A percentile compares a stretch with the other conserved stretches of the same genome.
Evolutionary conservation across 2,888 invertebrate genomes (phyloP).

Genomic region (Acrobasis repandana): DNA sequence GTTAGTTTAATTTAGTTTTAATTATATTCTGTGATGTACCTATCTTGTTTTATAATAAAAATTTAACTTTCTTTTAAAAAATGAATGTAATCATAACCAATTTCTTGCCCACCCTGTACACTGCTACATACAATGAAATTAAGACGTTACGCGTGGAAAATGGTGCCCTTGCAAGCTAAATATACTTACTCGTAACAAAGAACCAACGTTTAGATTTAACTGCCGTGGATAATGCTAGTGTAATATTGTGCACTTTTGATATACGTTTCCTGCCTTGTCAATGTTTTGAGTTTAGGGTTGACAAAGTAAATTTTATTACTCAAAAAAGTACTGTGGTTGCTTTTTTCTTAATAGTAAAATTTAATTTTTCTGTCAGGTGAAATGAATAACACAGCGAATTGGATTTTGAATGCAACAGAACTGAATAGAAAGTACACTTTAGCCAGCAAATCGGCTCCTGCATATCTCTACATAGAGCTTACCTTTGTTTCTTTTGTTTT

Average conservation of each 20-base stretch:
- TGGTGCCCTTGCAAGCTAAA: constrained; percentile 44
- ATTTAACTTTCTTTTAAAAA: too few species aligned
- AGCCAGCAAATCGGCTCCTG: too few species aligned
- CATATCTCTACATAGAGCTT: too few species aligned
- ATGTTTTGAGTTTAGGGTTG: constrained; percentile 18
- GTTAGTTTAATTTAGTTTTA: too few species aligned
- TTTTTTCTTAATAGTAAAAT: neutral
- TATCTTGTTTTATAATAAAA: too few species aligned
- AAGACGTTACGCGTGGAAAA: constrained; percentile 56
- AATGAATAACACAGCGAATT: neutral
- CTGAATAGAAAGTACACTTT: too few species aligned
- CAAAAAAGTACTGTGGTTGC: too few species aligned
- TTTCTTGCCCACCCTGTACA: constrained; percentile 10
- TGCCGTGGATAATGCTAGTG: constrained; percentile 44
- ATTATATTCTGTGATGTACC: too few species aligned
- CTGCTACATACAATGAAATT: constrained; percentile 46
- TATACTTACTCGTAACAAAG: constrained; percentile 53
- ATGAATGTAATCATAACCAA: too few species aligned
- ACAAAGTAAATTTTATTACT: too few species aligned
- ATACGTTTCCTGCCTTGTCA: constrained; percentile 45
- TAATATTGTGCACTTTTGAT: constrained; percentile 42
- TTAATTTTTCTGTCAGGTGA: neutral
- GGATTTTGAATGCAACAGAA: too few species aligned
- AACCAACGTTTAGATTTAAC: constrained; percentile 35
- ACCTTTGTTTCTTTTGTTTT: too few species aligned